These are phyloP conservation scores for Campylomormyrus numenius DNA, from an alignment of 2,113 vertebrate species.

Conservation along the genomic window DNA sequence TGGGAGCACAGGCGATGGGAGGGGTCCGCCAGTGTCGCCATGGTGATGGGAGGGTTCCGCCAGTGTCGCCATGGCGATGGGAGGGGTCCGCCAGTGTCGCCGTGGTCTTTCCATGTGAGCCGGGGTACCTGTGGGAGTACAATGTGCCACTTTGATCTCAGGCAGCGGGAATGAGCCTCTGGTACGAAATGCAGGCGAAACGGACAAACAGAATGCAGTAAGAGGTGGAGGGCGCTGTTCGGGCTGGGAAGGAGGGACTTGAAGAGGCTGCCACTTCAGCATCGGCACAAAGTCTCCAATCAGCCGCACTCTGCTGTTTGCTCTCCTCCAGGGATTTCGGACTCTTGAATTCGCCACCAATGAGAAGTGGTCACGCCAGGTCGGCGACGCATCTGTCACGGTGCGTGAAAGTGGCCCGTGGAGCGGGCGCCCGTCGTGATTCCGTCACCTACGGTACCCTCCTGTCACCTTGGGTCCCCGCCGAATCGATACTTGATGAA, in stretches of 20 bases:
- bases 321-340: background rate
- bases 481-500: conserved; percentile 37
- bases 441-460: conserved; percentile 50
- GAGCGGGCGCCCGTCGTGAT: conserved; percentile 36
- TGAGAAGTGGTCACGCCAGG: conserved; percentile 17
- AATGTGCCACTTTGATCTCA: background rate
- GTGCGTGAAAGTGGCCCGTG: background rate
- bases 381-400: conserved; percentile 44
- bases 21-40: background rate
- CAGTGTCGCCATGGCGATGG: background rate
- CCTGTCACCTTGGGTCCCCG: conserved; percentile 44
- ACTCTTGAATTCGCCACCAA: background rate
- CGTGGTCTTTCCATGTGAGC: background rate
- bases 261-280: background rate
- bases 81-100: background rate
- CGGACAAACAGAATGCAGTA: background rate
- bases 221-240: background rate
- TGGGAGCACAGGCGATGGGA: background rate
- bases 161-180: background rate
- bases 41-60: background rate
- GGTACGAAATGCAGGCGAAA: background rate
- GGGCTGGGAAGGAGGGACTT: background rate
- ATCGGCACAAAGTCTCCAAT: background rate
- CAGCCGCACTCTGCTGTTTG: background rate
- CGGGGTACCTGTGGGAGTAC: background rate